These are phyloP conservation scores for Syrrhaptes paradoxus DNA, from an alignment of 2,113 vertebrate genomes.

Conservation along the genomic window DNA sequence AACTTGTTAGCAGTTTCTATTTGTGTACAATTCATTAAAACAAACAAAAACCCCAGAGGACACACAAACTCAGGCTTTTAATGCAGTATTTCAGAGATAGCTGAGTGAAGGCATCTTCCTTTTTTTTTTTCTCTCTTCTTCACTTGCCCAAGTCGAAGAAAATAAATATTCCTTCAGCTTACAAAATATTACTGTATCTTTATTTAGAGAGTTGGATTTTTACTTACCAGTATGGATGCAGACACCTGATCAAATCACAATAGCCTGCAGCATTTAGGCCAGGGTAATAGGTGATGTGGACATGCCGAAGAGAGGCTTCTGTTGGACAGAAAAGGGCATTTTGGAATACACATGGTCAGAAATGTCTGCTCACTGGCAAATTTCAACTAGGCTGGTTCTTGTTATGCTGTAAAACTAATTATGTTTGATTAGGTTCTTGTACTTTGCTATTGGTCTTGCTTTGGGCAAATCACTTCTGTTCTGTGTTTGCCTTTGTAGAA, in stretches of 20 bases:
- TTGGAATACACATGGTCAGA: not conserved
- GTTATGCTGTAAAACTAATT: not conserved
- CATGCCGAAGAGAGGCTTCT: not conserved
- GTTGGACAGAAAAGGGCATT: not conserved
- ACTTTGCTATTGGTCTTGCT: not conserved
- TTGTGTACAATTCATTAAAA: not conserved
- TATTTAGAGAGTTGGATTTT: not conserved
- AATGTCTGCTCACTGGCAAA: not conserved
- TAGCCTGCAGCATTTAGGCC: not conserved
- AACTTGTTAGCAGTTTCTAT: not conserved
- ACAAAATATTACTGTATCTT: no score
- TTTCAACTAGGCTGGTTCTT: not conserved
- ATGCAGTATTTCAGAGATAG: not conserved
- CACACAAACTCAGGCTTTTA: not conserved
- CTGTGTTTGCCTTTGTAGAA: not conserved
- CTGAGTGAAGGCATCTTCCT: not conserved
- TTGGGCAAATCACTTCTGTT: not conserved
- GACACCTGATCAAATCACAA: rapidly evolving
- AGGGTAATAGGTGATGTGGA: not conserved
- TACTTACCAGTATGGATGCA: not conserved
- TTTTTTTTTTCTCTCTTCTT: not conserved
- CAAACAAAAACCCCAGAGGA: not conserved
- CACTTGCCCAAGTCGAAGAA: not conserved
- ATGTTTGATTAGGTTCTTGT: not conserved
- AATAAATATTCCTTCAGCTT: not conserved